phyloP scores from a whole-genome alignment of 2,113 vertebrate species.

The Electrona antarctica region DNA sequence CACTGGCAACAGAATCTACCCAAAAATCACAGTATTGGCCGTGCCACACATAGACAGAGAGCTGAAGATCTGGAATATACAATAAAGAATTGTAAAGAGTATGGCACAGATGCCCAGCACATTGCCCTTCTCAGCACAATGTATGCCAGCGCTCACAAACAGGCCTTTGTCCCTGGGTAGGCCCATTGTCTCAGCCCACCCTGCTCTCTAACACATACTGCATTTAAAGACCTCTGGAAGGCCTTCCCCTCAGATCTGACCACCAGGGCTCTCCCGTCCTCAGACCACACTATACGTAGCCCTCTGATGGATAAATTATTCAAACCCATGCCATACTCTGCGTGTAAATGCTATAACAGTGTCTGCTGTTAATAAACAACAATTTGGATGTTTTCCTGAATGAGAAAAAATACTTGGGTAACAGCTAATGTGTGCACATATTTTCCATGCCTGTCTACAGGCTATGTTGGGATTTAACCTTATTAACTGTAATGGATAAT shows the following conservation, averaged over 20 bases:
- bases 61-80: slow-evolving; percentile 54
- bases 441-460: no score
- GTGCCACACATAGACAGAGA: slow-evolving; percentile 28
- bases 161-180: slow-evolving; percentile 67
- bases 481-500: no score
- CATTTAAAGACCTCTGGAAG: slow-evolving; percentile 53
- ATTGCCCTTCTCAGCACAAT: slow-evolving; percentile 57
- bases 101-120: slow-evolving; percentile 48
- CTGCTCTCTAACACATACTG: slow-evolving; percentile 57
- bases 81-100: slow-evolving; percentile 69
- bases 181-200: slow-evolving; percentile 68
- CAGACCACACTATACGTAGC: slow-evolving; percentile 33
- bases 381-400: no score
- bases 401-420: no score
- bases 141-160: slow-evolving; percentile 65
- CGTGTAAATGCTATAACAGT: no score
- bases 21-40: slow-evolving; percentile 36
- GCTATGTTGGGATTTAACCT: no score
- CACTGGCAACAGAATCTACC: slow-evolving; percentile 45
- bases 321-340: not conserved
- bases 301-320: not conserved
- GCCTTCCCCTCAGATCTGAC: slow-evolving; percentile 46
- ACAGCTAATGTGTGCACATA: no score
- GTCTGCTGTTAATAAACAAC: no score
- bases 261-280: slow-evolving; percentile 24